These are phyloP conservation scores for Petrocephalus microphthalmus DNA, from an alignment of 2,113 vertebrate genomes.

Conservation along the genomic window DNA sequence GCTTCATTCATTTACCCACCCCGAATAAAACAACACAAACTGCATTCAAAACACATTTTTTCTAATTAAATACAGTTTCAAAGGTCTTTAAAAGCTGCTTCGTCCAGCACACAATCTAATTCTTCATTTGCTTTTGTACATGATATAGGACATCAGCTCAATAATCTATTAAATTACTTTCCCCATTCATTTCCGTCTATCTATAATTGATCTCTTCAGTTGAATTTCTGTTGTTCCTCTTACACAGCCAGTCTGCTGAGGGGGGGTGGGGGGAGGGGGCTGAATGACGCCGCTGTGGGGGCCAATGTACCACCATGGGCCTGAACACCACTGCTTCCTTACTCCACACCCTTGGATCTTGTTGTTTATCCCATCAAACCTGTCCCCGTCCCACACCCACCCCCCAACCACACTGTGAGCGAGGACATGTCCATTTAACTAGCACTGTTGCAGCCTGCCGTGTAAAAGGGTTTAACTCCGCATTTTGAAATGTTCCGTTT, in stretches of 20 bases:
- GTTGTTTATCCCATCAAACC: not conserved
- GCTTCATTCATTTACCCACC: constrained; percentile 52
- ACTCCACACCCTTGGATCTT: not conserved
- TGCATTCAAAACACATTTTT: constrained; percentile 46
- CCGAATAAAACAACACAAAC: constrained; percentile 51
- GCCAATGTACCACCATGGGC: constrained; percentile 29
- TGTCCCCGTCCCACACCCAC: too few species aligned
- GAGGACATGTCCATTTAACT: not conserved
- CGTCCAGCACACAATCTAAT: constrained; percentile 68
- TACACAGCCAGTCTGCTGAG: constrained; percentile 58
- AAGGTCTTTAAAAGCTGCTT: constrained; percentile 65
- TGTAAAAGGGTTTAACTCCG: not conserved
- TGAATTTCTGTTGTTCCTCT: constrained; percentile 73
- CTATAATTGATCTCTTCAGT: constrained; percentile 78
- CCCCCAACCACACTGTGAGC: not conserved
- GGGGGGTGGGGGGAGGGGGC: constrained; percentile 25
- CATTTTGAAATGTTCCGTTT: not conserved
- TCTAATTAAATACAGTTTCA: constrained; percentile 72
- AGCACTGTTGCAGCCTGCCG: not conserved
- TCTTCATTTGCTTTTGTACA: constrained; percentile 72
- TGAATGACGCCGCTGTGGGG: constrained; percentile 59
- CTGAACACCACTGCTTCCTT: not conserved
- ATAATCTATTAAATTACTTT: constrained; percentile 77
- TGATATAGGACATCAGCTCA: constrained; percentile 74
- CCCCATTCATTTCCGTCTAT: constrained; percentile 73